phyloP scores from a whole-genome alignment of 2,113 vertebrate species.

The Gymnarchus niloticus region DNA sequence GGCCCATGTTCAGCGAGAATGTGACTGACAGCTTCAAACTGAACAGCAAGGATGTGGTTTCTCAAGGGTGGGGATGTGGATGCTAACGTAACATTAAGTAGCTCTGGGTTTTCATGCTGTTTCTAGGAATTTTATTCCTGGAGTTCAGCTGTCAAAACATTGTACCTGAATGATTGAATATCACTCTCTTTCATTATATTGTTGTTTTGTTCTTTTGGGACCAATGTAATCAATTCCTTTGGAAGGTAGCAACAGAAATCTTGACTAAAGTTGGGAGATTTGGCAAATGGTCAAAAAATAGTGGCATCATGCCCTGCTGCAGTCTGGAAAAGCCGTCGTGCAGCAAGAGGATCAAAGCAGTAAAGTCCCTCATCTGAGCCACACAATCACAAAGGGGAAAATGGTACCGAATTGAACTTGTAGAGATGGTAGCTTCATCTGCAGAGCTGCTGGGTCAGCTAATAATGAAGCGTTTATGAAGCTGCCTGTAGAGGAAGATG shows the following conservation, averaged over 20 bases:
- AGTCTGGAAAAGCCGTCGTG: neutral
- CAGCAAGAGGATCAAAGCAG: neutral
- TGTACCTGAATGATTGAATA: neutral
- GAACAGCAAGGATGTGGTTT: conserved; percentile 70
- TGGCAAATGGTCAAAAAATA: neutral
- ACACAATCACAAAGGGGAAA: neutral
- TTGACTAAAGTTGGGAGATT: neutral
- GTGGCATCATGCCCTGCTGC: neutral
- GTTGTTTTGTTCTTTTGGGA: neutral
- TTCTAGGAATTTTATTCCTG: neutral
- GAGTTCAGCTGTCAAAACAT: conserved; percentile 7
- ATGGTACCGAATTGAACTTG: neutral
- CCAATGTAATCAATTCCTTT: conserved; percentile 2
- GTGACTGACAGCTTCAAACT: conserved; percentile 75
- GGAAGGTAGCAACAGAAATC: neutral
- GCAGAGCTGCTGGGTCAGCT: neutral
- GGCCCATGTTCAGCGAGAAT: conserved; percentile 75
- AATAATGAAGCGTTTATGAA: neutral
- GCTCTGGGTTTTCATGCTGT: neutral
- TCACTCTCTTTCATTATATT: neutral
- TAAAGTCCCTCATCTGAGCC: neutral
- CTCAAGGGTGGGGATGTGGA: conserved; percentile 71
- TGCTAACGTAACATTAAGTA: conserved; percentile 61
- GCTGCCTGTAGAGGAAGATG: neutral
- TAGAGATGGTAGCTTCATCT: neutral